Conservation (phyloP, 2,888 invertebrate species). For the Hemithea aestivaria region DNA sequence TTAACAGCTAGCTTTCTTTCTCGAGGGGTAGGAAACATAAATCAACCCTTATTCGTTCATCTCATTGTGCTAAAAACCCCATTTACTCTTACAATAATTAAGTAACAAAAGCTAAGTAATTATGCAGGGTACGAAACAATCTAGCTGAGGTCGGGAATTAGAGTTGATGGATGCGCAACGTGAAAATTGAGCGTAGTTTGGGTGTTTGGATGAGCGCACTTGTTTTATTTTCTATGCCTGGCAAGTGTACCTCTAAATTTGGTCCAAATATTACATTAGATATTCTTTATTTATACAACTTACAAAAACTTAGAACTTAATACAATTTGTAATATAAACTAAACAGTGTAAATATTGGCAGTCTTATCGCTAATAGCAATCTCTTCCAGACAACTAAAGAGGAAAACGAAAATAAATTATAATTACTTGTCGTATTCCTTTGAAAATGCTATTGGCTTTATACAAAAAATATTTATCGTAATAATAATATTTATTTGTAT, state of each 20-base stretch:
- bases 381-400: no score
- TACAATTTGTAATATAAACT: no score
- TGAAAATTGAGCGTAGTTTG: not conserved
- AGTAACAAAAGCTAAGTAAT: constrained; percentile 70
- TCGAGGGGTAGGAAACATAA: constrained; percentile 33
- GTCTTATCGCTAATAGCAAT: no score
- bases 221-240: no score
- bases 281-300: not conserved
- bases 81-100: constrained; percentile 57
- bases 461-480: no score
- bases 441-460: no score
- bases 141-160: constrained; percentile 40
- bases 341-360: no score
- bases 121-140: constrained; percentile 68
- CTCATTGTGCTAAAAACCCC: constrained; percentile 60
- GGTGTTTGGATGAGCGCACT: not conserved
- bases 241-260: no score
- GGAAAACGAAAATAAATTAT: no score
- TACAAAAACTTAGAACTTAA: no score
- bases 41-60: constrained; percentile 47
- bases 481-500: no score
- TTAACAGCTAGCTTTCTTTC: constrained; percentile 19
- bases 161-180: constrained; percentile 28
- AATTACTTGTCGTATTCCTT: no score
- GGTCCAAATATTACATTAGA: not conserved